Evolutionary conservation across 2,113 vertebrate species (phyloP).

Genomic region (Struthio camelus): DNA sequence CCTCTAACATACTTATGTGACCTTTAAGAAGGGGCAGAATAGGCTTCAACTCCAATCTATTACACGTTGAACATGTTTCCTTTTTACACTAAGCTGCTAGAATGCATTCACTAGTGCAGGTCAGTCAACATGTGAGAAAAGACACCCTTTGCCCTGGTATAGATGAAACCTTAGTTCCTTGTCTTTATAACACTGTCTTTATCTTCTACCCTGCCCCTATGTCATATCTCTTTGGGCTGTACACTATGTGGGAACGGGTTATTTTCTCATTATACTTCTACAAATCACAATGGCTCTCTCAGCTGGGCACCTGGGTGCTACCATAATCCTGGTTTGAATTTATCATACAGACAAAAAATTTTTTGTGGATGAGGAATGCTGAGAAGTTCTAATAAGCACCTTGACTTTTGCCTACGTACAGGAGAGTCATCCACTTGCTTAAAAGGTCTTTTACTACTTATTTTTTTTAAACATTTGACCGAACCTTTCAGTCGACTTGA

Average conservation of each 20-base stretch:
- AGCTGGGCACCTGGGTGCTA: background rate
- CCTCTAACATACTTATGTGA: background rate
- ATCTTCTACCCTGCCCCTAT: background rate
- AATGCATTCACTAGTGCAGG: too few relatives aligned
- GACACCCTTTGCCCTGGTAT: background rate
- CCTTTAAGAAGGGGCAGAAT: background rate
- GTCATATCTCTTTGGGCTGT: background rate
- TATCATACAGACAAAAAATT: background rate
- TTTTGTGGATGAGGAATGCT: background rate
- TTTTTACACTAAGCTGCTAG: background rate
- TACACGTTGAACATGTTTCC: background rate
- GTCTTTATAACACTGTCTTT: background rate
- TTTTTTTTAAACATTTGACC: background rate
- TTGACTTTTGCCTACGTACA: background rate
- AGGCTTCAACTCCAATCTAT: background rate
- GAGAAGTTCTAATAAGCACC: background rate
- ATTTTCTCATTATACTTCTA: background rate
- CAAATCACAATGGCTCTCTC: too few relatives aligned
- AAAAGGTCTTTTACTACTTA: background rate
- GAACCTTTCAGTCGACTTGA: background rate
- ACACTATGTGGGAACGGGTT: background rate
- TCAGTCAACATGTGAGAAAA: background rate
- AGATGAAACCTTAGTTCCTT: too few relatives aligned
- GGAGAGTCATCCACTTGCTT: background rate
- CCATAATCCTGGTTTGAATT: background rate